Conservation (phyloP, 2,797 vertebrate species). For the Leptatherina wallacei region DNA sequence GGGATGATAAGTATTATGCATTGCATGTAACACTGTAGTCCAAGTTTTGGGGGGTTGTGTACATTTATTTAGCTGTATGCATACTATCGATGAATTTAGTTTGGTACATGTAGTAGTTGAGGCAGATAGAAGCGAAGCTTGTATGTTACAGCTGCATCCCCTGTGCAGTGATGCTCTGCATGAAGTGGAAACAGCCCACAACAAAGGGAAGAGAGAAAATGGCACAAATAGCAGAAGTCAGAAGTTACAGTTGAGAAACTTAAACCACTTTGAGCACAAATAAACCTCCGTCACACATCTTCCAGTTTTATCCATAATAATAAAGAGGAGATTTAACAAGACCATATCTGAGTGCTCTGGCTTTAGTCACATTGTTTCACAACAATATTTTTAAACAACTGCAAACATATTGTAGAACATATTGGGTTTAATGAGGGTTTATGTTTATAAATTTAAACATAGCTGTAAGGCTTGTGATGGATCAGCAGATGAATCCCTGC, state of each 20-base stretch:
- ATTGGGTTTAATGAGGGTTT: constrained; percentile 5
- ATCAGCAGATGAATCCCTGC: constrained; percentile 7
- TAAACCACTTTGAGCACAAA: constrained; percentile 12
- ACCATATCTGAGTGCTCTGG: constrained; percentile 23
- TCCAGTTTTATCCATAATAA: constrained; percentile 32
- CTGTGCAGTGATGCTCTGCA: constrained; percentile 29
- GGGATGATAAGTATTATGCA: constrained; percentile 10
- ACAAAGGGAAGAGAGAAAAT: constrained; percentile 68
- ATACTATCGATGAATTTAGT: not conserved
- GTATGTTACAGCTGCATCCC: constrained; percentile 34
- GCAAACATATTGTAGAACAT: constrained; percentile 11
- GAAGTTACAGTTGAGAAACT: constrained; percentile 48
- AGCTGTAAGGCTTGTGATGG: constrained; percentile 1
- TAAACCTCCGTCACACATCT: constrained; percentile 16
- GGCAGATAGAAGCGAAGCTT: constrained; percentile 13
- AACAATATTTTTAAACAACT: constrained; percentile 19
- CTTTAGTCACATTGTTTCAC: constrained; percentile 29
- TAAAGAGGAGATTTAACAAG: constrained; percentile 40
- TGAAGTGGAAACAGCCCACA: constrained; percentile 51
- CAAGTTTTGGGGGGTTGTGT: not conserved
- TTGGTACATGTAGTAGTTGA: not conserved
- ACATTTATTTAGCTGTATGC: not conserved
- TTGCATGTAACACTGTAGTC: constrained; percentile 3
- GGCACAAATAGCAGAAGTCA: constrained; percentile 67
- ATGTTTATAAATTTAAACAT: constrained; percentile 14